phyloP scores from a whole-genome alignment of 2,888 invertebrate species.

The Arrhopalites spinosus region DNA sequence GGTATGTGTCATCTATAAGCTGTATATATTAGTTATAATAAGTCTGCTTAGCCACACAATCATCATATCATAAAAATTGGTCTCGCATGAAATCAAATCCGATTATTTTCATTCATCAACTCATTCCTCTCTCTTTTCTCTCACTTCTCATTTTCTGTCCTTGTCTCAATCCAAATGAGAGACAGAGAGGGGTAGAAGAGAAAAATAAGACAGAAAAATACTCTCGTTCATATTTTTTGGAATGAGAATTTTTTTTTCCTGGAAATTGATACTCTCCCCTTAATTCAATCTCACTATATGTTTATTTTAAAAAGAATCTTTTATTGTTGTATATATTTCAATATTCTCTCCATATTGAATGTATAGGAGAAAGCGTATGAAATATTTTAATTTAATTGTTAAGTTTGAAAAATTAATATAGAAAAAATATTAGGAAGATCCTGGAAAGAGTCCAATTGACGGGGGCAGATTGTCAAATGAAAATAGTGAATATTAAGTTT shows the following conservation, averaged over 20 bases:
- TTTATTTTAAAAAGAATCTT: too few relatives aligned
- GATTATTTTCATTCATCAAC: constrained; percentile 48
- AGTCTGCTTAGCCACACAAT: constrained; percentile 1
- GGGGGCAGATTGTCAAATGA: not conserved
- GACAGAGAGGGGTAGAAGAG: not conserved
- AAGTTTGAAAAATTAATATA: too few relatives aligned
- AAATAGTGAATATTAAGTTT: not conserved
- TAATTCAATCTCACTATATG: too few relatives aligned
- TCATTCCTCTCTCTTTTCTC: constrained; percentile 6
- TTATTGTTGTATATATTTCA: too few relatives aligned
- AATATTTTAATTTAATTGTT: too few relatives aligned
- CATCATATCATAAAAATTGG: constrained; percentile 34
- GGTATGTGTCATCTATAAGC: too few relatives aligned
- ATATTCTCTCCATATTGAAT: too few relatives aligned
- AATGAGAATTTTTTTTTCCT: not conserved
- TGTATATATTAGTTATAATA: too few relatives aligned
- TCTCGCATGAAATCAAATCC: constrained; percentile 39
- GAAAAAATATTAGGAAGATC: too few relatives aligned
- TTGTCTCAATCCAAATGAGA: constrained; percentile 2
- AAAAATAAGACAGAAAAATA: not conserved
- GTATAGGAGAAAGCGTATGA: too few relatives aligned
- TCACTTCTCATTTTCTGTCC: not conserved
- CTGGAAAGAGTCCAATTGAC: not conserved
- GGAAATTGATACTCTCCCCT: too few relatives aligned
- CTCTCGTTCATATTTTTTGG: not conserved